These are phyloP conservation scores for Ostrea denselamellosa DNA, from an alignment of 1,140 invertebrate genomes.

Conservation along the genomic window DNA sequence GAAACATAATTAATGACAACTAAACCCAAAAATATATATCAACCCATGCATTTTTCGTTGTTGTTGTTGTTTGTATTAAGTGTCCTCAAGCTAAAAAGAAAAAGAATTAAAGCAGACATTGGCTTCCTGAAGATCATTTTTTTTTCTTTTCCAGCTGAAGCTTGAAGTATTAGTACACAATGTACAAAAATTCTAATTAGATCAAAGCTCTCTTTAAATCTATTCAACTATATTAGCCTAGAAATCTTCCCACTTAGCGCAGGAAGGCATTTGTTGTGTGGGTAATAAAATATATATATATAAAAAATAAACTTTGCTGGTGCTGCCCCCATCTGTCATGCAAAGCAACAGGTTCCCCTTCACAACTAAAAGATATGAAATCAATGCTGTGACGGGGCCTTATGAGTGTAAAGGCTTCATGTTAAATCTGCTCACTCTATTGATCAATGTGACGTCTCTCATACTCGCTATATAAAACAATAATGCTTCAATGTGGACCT, in stretches of 20 bases:
- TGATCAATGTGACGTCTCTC: constrained; percentile 6
- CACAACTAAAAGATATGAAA: not conserved
- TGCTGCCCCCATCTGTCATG: not conserved
- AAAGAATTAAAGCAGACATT: too few relatives aligned
- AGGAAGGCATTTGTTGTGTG: not conserved
- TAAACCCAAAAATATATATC: too few relatives aligned
- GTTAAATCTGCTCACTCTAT: constrained; percentile 3
- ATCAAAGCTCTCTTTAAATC: not conserved
- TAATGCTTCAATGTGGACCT: not conserved
- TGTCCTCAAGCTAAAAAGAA: too few relatives aligned
- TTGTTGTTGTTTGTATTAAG: too few relatives aligned
- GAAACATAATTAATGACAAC: too few relatives aligned
- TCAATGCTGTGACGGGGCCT: not conserved
- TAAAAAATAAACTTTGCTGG: not conserved
- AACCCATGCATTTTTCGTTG: too few relatives aligned
- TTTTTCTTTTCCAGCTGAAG: too few relatives aligned
- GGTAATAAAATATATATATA: constrained; percentile 5
- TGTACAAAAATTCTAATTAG: not conserved
- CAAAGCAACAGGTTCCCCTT: not conserved
- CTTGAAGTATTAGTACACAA: too few relatives aligned
- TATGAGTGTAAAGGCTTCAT: not conserved
- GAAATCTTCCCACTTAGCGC: not conserved
- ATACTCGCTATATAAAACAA: constrained; percentile 13
- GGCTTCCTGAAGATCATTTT: too few relatives aligned
- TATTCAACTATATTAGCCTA: not conserved